Evolutionary conservation across 2,113 vertebrate genomes (phyloP).

Genomic region (Nannobrachium achirus): DNA sequence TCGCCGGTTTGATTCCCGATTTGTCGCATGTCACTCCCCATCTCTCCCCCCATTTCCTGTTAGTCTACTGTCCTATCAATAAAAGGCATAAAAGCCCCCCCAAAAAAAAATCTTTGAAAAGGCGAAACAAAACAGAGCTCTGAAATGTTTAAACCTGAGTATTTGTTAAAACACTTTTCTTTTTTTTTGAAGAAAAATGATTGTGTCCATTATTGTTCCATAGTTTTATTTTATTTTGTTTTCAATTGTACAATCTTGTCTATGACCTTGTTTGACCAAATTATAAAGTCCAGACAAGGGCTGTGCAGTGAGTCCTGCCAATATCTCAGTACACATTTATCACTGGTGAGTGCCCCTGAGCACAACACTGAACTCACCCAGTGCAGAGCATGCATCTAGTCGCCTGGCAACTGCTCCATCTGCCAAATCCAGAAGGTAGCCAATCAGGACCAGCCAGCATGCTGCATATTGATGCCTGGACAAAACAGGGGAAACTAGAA

Average conservation of each 20-base stretch:
- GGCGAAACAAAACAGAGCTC: no score
- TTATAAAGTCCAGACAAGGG: slow-evolving; percentile 40
- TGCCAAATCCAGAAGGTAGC: slow-evolving; percentile 90
- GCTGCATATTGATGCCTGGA: slow-evolving; percentile 85
- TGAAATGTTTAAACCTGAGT: no score
- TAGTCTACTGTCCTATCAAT: no score
- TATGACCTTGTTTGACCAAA: slow-evolving; percentile 22
- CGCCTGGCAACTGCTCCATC: slow-evolving; percentile 87
- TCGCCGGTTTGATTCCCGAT: no score
- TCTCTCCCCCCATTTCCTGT: no score
- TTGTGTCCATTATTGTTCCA: no score
- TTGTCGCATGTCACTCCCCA: no score
- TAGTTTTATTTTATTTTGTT: neutral
- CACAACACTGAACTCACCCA: slow-evolving; percentile 82
- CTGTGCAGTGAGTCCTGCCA: slow-evolving; percentile 34
- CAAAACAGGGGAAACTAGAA: slow-evolving; percentile 25
- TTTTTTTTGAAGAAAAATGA: no score
- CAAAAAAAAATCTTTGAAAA: no score
- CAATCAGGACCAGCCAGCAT: slow-evolving; percentile 90
- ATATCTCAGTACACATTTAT: slow-evolving; percentile 30
- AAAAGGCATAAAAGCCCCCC: no score
- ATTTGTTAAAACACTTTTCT: no score
- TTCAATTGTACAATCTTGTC: slow-evolving; percentile 25
- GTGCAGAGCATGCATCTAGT: slow-evolving; percentile 84
- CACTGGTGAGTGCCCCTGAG: slow-evolving; percentile 35